A percentile compares a stretch with the other conserved stretches of the same genome.
phyloP scores from a whole-genome alignment of 1,140 invertebrate genomes.

The Plutomurus gul region DNA sequence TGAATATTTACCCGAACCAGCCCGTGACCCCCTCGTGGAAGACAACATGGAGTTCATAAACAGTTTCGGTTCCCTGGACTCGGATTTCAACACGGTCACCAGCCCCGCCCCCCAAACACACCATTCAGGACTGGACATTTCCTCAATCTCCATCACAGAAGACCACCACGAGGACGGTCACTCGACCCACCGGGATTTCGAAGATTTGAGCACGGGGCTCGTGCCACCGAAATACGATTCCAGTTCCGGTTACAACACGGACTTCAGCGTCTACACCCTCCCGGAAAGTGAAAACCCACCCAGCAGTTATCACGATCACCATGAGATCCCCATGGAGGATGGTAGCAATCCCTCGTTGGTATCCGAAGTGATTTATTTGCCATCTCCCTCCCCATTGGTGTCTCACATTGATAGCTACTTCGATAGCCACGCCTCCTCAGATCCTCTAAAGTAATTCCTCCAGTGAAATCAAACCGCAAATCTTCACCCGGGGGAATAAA shows the following conservation, averaged over 20 bases:
- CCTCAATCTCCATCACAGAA: not conserved
- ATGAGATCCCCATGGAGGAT: not conserved
- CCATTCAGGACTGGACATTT: not conserved
- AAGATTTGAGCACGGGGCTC: not conserved
- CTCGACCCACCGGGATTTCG: not conserved
- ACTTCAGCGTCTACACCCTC: not conserved
- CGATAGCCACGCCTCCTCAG: not conserved
- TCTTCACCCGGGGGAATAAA: slow-evolving; percentile 31
- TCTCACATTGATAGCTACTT: not conserved
- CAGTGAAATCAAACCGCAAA: slow-evolving; percentile 19
- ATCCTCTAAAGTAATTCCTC: slow-evolving; percentile 25
- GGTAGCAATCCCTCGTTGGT: not conserved
- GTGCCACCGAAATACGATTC: slow-evolving; percentile 1
- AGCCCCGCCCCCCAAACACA: too few relatives aligned
- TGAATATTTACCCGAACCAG: slow-evolving; percentile 48
- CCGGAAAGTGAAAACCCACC: not conserved
- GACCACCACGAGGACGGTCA: slow-evolving; percentile 15
- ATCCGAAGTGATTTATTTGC: not conserved
- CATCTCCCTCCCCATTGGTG: slow-evolving; percentile 18
- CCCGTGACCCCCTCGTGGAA: slow-evolving; percentile 45
- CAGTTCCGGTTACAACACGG: not conserved
- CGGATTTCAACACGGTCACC: not conserved
- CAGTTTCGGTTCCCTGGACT: not conserved
- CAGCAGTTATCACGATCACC: too few relatives aligned
- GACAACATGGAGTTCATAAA: slow-evolving; percentile 26